phyloP scores from a whole-genome alignment of 2,797 vertebrate species.

The Oreortyx pictus region DNA sequence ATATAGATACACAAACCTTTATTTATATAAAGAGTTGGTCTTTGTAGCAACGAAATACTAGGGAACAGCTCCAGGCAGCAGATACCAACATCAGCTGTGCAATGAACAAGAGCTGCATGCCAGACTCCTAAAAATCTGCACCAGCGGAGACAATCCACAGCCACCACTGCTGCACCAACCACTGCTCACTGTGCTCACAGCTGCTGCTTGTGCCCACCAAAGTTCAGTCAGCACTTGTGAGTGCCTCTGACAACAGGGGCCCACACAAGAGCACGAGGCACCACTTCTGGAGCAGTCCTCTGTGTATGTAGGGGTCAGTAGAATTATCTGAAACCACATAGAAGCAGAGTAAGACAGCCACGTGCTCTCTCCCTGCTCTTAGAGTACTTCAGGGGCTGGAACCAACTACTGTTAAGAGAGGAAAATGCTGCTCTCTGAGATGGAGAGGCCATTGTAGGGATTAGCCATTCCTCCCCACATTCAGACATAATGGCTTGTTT shows the following conservation, averaged over 20 bases:
- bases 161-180: no score
- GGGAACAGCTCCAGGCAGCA: not conserved
- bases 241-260: no score
- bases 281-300: no score
- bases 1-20: not conserved
- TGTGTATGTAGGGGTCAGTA: not conserved
- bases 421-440: not conserved
- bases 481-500: not conserved
- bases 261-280: no score
- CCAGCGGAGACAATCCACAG: no score
- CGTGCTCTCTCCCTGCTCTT: accelerated
- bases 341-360: not conserved
- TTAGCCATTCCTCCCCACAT: not conserved
- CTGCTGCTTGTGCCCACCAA: no score
- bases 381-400: not conserved
- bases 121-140: no score
- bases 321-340: not conserved
- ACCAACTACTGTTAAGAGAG: not conserved
- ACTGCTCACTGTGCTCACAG: no score
- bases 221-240: no score
- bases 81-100: no score
- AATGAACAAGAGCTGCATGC: no score
- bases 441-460: not conserved
- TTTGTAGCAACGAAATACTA: not conserved
- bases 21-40: not conserved